Conservation (phyloP, 1,140 invertebrate species). For the Helicoverpa armigera region DNA sequence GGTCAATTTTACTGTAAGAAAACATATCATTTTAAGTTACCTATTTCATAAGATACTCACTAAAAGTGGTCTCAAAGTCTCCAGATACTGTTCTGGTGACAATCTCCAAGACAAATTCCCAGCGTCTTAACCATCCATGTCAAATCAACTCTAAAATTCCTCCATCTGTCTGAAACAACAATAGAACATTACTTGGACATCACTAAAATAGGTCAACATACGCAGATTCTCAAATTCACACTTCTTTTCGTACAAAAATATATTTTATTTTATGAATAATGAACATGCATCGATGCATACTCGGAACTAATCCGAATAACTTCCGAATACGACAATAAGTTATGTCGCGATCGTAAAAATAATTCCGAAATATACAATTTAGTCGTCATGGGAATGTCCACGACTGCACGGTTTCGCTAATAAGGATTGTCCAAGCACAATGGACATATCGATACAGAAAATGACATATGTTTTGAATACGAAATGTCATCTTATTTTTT, state of each 20-base stretch:
- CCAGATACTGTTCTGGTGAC: no score
- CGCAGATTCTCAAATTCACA: slow-evolving; percentile 35
- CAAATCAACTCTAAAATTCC: background rate
- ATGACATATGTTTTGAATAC: slow-evolving; percentile 84
- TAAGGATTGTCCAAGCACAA: slow-evolving; percentile 73
- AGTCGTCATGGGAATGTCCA: slow-evolving; percentile 82
- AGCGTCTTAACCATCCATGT: background rate
- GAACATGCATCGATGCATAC: slow-evolving; percentile 52
- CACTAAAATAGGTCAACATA: background rate
- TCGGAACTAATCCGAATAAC: slow-evolving; percentile 77
- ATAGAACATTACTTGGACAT: background rate
- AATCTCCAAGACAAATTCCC: background rate
- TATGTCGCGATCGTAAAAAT: slow-evolving; percentile 70
- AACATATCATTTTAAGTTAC: no score
- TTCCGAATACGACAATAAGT: slow-evolving; percentile 72
- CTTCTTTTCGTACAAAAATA: slow-evolving; percentile 23
- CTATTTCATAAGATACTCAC: no score
- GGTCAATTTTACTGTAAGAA: no score
- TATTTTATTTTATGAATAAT: slow-evolving; percentile 38
- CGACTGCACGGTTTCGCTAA: slow-evolving; percentile 76
- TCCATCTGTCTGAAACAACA: slow-evolving; percentile 1
- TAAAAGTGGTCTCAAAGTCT: no score
- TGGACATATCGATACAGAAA: slow-evolving; percentile 78
- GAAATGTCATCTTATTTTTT: slow-evolving; percentile 74
- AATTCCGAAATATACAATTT: slow-evolving; percentile 74